Base-by-base conservation (phyloP, 2,888 invertebrate species). In the Lycia hirtaria region DNA sequence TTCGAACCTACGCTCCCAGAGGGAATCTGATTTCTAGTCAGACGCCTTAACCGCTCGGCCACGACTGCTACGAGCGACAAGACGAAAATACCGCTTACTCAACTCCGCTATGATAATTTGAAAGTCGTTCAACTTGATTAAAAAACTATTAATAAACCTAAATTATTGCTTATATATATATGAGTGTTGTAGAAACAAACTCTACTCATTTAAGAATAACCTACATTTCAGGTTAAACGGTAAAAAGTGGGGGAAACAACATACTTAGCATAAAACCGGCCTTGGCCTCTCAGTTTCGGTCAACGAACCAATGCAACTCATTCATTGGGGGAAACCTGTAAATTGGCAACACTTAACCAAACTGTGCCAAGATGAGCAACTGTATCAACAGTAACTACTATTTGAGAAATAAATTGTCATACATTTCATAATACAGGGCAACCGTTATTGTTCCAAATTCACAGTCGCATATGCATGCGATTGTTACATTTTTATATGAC, bases 1-100 rank as follows among this genome's bases (percentile, higher is more conserved):
- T 95, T 95, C 95, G 96, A 96, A 96, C 96, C 96, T 96, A 95
- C 95, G 96, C 96, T 95, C 95, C 95, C 95, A 96, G 95, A 96
- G 95, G 95, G 95, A 96, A 96, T 95, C 95, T 95, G 95, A 95
- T 95, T 96, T 96, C 95, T 94, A 96, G 95, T 96, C 95, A 95
- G 95, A 95, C 95, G 95, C 95, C 95, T 95, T 95, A 95, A 95
- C 95, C 95, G 95, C 95, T 95, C 95, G 95, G 95, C 95, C 95
- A 95, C 94, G 95, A 94, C 95, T 95, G 95, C 95, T 83, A 1
- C 62, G 15, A 0, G 0, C 0, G 0, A 0, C 0, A 0, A 0
- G 0, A 0, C 53, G 69, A 85, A 86, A 80, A 68, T 73, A 62
- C 47, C 53, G 26, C 53, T 50, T 54, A 52, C 5, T 3, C 19